Base-by-base conservation (phyloP, 2,888 invertebrate genomes). In the Chrysodeixis includens region DNA sequence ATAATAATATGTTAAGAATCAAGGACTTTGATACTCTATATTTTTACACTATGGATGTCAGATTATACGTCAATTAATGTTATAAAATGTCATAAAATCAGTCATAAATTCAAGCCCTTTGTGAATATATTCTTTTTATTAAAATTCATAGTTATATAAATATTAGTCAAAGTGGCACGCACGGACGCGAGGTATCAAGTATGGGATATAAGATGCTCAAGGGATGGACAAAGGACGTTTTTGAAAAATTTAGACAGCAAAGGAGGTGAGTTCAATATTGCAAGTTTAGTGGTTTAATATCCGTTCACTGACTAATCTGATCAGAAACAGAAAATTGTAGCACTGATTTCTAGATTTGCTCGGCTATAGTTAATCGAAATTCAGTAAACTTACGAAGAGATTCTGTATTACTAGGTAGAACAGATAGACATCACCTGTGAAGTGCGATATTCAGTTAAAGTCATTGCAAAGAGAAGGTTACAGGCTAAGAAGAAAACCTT, bases 141-240 rank as follows among this genome's bases (percentile, higher is more conserved):
- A 83, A 84, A 85, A 83, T 84, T 67, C 59, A 55, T 71, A 74
- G 64, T 63, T 62, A 12, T 56, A n/a, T 22, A 30, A 55, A 63
- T 60, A 72, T 74, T 78, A 59, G 71, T 85, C 92, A 94, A 93
- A 88, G 93, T 94, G 94, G 91, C 93, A 88, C 91, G 86, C 30
- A 89, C 85, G 75, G 85, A 84, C 71, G 80, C 74, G 51, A 90
- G 87, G 74, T 94, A 88, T 77, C 93, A 93, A 88, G 85, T 90
- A 94, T 95, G 94, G 94, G 90, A 91, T 73, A 87, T 94, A 78
- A 90, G 86, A 73, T 89, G 88, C 81, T 66, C 87, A 81, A 94
- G 87, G 86, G 92, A 93, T 66, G 94, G 94, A n/a, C 94, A 95
- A 87, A 93, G 77, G 69, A 77, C 69, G 53, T 95, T 92, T 81